Conservation (phyloP, 1,140 invertebrate genomes). For the Venturia canescens region DNA sequence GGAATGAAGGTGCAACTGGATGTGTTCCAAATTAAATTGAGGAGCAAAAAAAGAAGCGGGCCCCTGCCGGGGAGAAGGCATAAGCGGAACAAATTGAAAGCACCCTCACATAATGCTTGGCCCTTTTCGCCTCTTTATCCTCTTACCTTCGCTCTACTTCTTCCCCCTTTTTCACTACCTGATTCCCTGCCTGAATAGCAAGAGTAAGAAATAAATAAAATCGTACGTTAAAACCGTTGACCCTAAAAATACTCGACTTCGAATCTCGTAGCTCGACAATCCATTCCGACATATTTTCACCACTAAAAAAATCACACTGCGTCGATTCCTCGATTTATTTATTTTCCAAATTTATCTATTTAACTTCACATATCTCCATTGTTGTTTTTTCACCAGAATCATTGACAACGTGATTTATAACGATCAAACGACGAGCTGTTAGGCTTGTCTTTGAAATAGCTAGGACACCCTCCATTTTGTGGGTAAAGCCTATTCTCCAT, state of each 20-base stretch:
- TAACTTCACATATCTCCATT: too few species aligned
- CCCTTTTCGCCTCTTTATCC: constrained; percentile 30
- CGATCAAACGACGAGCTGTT: background rate
- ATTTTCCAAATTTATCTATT: too few species aligned
- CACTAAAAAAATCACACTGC: too few species aligned
- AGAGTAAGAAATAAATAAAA: background rate
- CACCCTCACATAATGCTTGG: background rate
- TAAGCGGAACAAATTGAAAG: constrained; percentile 48
- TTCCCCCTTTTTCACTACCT: background rate
- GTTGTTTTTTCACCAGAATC: too few species aligned
- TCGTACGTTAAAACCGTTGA: background rate
- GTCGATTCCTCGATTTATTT: too few species aligned
- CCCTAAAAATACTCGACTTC: background rate
- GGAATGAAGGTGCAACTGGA: constrained; percentile 71
- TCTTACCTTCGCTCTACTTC: background rate
- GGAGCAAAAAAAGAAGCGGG: constrained; percentile 68
- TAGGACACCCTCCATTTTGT: background rate
- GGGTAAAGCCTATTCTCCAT: background rate
- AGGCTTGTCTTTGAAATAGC: background rate
- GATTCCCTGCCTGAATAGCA: background rate
- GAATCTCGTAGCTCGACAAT: too few species aligned
- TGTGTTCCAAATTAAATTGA: constrained; percentile 76
- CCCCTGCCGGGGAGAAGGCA: background rate
- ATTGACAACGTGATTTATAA: too few species aligned
- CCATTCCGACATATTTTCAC: too few species aligned